Percentiles rank a stretch among this genome's conserved stretches.
phyloP scores from a whole-genome alignment of 2,888 invertebrate species.

The Apantesis nais region DNA sequence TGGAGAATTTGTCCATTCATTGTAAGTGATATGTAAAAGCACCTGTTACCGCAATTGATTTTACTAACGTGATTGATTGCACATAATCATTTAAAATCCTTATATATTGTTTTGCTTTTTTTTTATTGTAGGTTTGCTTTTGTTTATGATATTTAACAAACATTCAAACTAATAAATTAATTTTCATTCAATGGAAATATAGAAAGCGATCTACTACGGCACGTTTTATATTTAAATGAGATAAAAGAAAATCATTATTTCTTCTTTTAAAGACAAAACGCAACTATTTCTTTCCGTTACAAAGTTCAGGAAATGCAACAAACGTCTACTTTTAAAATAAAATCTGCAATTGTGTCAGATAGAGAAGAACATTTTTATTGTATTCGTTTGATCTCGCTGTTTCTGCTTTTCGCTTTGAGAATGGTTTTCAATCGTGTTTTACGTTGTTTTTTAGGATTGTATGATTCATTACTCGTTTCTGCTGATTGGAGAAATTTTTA shows the following conservation, averaged over 20 bases:
- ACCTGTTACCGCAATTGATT: neutral
- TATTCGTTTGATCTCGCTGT: conserved; percentile 54
- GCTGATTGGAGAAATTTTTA: neutral
- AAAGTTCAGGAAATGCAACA: conserved; percentile 48
- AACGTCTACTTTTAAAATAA: conserved; percentile 55
- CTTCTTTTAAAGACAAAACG: conserved; percentile 26
- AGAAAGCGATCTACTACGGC: neutral
- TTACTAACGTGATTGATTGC: neutral
- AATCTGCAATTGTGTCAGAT: conserved; percentile 57
- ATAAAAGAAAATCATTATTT: neutral
- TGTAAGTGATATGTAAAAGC: neutral
- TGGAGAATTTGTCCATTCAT: neutral
- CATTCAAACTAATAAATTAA: neutral
- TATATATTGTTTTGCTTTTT: no score
- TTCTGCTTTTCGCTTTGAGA: conserved; percentile 7
- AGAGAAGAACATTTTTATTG: conserved; percentile 44
- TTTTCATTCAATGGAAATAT: neutral
- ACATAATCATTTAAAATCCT: neutral
- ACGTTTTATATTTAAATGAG: neutral
- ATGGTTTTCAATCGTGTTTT: neutral
- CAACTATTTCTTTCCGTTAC: conserved; percentile 48
- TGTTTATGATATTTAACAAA: neutral
- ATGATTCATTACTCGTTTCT: neutral
- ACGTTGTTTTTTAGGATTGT: neutral
- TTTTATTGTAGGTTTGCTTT: no score